A percentile compares a stretch with the other conserved stretches of the same genome.
Evolutionary conservation across 2,113 vertebrate species (phyloP).

Genomic region (Neodon shergylaensis): DNA sequence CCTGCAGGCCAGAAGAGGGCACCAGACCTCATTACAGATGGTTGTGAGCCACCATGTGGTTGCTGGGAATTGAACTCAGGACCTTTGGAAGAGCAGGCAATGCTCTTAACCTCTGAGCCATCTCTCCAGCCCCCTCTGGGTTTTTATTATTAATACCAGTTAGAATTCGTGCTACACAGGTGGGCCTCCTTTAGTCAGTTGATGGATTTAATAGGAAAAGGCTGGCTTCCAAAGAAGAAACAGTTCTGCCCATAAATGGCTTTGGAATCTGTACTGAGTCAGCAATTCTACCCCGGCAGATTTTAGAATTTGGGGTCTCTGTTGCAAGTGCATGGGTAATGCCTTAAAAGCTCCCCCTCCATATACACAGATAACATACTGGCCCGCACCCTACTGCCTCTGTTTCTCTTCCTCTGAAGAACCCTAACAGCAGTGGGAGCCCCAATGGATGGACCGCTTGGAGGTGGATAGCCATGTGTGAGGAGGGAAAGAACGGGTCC

Average conservation of each 20-base stretch:
- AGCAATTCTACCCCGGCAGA: background rate
- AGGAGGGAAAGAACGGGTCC: background rate
- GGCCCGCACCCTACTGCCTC: no score
- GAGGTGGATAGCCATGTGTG: background rate
- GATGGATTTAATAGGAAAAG: background rate
- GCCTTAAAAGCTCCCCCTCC: background rate
- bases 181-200: background rate
- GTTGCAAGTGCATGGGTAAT: background rate
- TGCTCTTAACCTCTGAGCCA: no score
- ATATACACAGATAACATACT: background rate
- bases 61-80: no score
- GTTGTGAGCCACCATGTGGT: no score
- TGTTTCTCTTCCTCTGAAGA: background rate
- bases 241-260: background rate
- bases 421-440: background rate
- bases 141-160: no score
- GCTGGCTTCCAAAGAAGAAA: background rate
- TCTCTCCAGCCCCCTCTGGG: no score
- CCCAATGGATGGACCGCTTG: background rate
- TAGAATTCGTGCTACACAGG: background rate
- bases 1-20: no score
- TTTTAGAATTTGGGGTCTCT: background rate
- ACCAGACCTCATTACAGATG: no score
- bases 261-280: background rate
- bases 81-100: no score